Base-by-base conservation (phyloP, 2,888 invertebrate species). In the Choreutis nemorana region DNA sequence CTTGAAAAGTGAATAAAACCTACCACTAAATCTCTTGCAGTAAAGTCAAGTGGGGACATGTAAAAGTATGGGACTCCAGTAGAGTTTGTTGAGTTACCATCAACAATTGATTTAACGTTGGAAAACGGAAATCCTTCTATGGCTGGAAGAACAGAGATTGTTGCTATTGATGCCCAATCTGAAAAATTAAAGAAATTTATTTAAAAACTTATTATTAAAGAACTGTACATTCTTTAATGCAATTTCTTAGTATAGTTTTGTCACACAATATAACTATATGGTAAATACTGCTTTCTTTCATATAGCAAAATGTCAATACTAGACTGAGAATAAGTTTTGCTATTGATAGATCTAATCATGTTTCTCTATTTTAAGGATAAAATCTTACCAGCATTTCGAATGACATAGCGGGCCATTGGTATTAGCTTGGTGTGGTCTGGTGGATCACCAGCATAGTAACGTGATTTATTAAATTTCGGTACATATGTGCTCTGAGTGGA, bases 81-180 rank as follows among this genome's bases (percentile, higher is more conserved):
- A 7, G 89, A 87, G 45, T 85, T 85, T 6, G 77, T 68, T 15
- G 80, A 42, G 0, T 84, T 81, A 0, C 91, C 91, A 60, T 91
- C 91, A 28, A 84, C 84, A 20, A 88, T 65, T 0, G 90, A 88
- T 48, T 86, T 84, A 1, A 90, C 77, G 42, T 85, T 86, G 0
- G 83, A 83, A 51, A 87, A 87, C 0, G 91, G 90, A 48, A 82
- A 89, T 2, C 83, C 83, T 41, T 68, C 57, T 11, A 86, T 84
- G 1, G 78, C 67, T 11, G 81, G 67, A 42, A 84, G 64, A 1
- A 81, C 75, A 11, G 88, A 89, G 42, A 87, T 82, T 1, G 89
- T 89, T 1, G 87, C 85, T 27, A 90, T 65, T 1, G 89, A 83
- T 2, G 85, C 82, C 89, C 90, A 90, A 45, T 84, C 90, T 90